A percentile compares a stretch with the other conserved stretches of the same genome.
phyloP scores from a whole-genome alignment of 2,113 vertebrate genomes.

The Fulica atra region DNA sequence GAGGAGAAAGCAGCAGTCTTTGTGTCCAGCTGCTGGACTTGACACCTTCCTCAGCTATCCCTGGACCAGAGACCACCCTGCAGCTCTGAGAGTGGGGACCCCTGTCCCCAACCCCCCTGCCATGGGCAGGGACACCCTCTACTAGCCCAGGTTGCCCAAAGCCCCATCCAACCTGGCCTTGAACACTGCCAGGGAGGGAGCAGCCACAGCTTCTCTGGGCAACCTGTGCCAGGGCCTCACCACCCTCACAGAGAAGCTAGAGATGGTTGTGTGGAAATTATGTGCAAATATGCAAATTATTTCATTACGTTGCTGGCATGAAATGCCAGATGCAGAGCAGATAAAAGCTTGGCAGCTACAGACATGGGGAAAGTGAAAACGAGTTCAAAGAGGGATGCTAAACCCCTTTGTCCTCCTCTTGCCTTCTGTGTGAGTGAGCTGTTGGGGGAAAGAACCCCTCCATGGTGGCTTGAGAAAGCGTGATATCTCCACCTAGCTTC shows the following conservation, averaged over 20 bases:
- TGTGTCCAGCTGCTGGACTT: not conserved
- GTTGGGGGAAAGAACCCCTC: not conserved
- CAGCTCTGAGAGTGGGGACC: fast-evolving
- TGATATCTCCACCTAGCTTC: not conserved
- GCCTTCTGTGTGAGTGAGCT: fast-evolving
- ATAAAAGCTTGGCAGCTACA: slow-evolving; percentile 32
- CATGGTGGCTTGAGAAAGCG: not conserved
- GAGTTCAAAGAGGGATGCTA: not conserved
- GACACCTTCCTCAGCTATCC: not conserved
- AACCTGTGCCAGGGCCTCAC: too few species aligned
- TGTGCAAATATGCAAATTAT: slow-evolving; percentile 24
- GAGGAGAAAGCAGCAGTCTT: not conserved
- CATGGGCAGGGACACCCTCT: too few species aligned
- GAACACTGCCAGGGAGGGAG: too few species aligned
- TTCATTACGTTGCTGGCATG: slow-evolving; percentile 10
- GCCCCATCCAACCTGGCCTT: too few species aligned
- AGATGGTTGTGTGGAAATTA: not conserved
- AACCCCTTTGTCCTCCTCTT: not conserved
- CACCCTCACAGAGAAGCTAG: not conserved
- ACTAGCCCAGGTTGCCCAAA: too few species aligned
- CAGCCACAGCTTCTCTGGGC: too few species aligned
- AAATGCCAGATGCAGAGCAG: not conserved
- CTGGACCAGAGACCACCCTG: not conserved
- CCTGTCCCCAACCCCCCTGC: not conserved
- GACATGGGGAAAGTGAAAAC: not conserved